A percentile compares a stretch with the other conserved stretches of the same genome.
phyloP scores from a whole-genome alignment of 2,113 vertebrate genomes.

The Mobula hypostoma region DNA sequence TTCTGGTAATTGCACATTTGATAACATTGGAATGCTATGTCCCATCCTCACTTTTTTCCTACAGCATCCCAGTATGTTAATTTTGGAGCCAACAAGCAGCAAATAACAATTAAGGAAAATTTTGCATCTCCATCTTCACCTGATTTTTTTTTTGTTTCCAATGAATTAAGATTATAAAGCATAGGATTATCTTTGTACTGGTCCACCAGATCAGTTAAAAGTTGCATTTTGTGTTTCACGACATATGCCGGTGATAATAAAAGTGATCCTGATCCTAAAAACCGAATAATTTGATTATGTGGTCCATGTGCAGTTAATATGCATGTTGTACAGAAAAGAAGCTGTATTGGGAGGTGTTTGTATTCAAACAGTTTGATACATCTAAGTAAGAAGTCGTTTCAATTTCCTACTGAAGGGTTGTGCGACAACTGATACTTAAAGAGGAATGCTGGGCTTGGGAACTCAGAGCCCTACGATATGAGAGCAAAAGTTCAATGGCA shows the following conservation, averaged over 20 bases:
- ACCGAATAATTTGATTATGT: not conserved
- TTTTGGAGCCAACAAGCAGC: not conserved
- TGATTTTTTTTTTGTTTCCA: not conserved
- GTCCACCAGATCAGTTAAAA: not conserved
- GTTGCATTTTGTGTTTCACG: not conserved
- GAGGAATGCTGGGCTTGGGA: constrained; percentile 32
- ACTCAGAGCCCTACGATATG: constrained; percentile 13
- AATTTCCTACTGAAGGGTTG: constrained; percentile 1
- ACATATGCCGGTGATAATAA: not conserved
- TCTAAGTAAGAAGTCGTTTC: not conserved
- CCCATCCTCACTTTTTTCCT: not conserved
- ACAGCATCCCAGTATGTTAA: not conserved
- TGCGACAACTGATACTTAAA: constrained; percentile 32
- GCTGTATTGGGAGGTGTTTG: not conserved
- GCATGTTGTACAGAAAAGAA: not conserved
- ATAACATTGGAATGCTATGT: not conserved
- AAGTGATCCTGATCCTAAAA: too few relatives aligned
- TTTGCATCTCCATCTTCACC: not conserved
- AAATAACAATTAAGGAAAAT: not conserved
- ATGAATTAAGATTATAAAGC: not conserved
- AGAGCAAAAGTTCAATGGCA: not conserved
- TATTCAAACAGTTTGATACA: not conserved
- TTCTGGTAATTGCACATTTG: not conserved
- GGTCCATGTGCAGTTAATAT: not conserved
- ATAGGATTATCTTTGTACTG: not conserved